Evolutionary conservation across 2,113 vertebrate species (phyloP).

Genomic region (Morone saxatilis): DNA sequence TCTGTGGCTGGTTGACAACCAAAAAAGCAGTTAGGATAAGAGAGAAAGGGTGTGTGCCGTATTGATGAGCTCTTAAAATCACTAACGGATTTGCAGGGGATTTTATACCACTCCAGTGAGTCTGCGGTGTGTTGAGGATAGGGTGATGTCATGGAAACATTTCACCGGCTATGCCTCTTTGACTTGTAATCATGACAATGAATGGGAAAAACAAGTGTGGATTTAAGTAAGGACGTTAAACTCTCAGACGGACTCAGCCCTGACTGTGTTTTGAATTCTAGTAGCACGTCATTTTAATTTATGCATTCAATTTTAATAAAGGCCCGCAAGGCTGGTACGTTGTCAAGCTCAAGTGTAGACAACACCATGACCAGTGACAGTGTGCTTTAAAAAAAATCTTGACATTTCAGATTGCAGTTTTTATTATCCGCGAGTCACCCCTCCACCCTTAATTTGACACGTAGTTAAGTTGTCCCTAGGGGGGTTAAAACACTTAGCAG

Average conservation of each 20-base stretch:
- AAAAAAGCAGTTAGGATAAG: conserved; percentile 37
- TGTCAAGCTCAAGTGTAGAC: conserved; percentile 24
- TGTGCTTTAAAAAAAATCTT: conserved; percentile 11
- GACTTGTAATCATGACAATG: conserved; percentile 10
- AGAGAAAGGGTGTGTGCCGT: conserved; percentile 1
- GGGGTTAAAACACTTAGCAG: conserved; percentile 67
- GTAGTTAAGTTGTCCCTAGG: conserved; percentile 67
- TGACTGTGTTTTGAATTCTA: conserved; percentile 51
- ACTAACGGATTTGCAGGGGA: conserved; percentile 38
- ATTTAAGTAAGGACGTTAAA: not conserved
- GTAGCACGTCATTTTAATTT: conserved; percentile 65
- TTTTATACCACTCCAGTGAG: conserved; percentile 45
- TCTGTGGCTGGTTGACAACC: conserved; percentile 46
- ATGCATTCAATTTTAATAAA: conserved; percentile 78
- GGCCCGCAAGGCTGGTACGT: conserved; percentile 50
- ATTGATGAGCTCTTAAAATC: conserved; percentile 44
- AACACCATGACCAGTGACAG: conserved; percentile 32
- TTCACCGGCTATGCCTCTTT: not conserved
- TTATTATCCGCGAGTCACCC: conserved; percentile 62
- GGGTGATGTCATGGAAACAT: conserved; percentile 52
- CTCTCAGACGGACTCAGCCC: conserved; percentile 7
- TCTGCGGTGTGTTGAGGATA: conserved; percentile 19
- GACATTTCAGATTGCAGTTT: conserved; percentile 48
- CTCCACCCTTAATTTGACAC: conserved; percentile 62
- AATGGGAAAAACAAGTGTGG: not conserved